A percentile compares a stretch with the other conserved stretches of the same genome.
phyloP scores from a whole-genome alignment of 2,888 invertebrate species.

The Nowickia ferox region DNA sequence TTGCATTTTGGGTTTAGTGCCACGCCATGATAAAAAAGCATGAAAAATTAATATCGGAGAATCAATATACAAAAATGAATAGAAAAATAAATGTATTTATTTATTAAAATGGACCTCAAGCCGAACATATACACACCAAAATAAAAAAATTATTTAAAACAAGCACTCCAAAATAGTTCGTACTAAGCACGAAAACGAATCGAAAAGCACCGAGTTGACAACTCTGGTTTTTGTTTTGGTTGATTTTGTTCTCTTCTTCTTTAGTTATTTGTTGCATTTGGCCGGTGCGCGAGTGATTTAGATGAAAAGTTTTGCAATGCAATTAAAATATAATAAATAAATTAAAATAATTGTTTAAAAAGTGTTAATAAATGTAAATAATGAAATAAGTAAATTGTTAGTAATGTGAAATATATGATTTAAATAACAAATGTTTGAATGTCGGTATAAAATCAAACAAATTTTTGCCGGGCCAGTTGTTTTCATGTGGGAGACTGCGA shows the following conservation, averaged over 20 bases:
- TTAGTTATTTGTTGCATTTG: slow-evolving; percentile 15
- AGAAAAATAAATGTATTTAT: no score
- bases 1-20: no score
- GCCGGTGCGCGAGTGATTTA: slow-evolving; percentile 37
- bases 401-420: neutral
- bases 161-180: no score
- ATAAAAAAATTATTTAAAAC: no score
- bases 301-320: neutral
- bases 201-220: neutral
- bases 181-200: no score
- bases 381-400: neutral
- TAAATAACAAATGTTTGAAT: neutral
- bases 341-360: slow-evolving; percentile 15
- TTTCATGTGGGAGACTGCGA: neutral
- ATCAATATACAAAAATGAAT: no score
- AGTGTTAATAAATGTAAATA: slow-evolving; percentile 7
- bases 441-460: neutral
- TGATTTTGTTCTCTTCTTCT: neutral
- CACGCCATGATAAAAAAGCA: no score
- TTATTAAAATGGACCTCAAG: no score
- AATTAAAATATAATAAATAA: slow-evolving; percentile 6
- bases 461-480: neutral
- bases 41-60: no score
- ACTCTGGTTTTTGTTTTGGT: neutral
- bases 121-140: no score